Conservation (phyloP, 2,797 vertebrate species). For the Tangara arthus region DNA sequence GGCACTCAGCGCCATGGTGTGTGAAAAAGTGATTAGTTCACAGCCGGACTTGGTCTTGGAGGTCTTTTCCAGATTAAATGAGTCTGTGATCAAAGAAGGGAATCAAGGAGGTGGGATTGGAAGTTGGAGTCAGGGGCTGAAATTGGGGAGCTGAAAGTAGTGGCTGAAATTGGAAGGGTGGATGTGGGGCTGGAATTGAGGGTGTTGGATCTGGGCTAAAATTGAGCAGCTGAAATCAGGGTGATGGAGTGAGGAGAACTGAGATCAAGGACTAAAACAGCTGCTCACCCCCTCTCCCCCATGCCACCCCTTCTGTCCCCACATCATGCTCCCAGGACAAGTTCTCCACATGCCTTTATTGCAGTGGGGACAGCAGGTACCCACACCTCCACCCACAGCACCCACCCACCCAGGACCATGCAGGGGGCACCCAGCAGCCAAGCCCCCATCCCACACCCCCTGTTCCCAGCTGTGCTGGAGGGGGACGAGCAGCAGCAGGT, state of each 20-base stretch:
- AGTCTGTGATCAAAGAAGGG: neutral
- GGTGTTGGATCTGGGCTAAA: neutral
- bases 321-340: neutral
- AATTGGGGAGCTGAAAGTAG: neutral
- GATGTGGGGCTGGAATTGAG: neutral
- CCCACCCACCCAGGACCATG: fast-evolving
- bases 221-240: neutral
- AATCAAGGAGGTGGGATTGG: neutral
- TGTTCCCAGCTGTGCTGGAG: fast-evolving
- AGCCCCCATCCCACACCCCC: fast-evolving
- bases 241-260: neutral
- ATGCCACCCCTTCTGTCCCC: neutral
- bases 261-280: neutral
- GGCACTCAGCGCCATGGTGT: no score
- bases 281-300: fast-evolving
- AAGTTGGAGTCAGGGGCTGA: neutral
- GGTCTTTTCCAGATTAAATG: neutral
- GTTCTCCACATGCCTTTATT: constrained; percentile 29
- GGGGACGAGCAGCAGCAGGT: fast-evolving
- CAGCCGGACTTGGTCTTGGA: neutral
- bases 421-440: fast-evolving
- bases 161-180: neutral
- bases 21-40: neutral
- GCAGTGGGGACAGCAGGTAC: fast-evolving
- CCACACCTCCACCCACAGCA: neutral